Evolutionary conservation across 2,113 vertebrate genomes (phyloP).

Genomic region (Lanius collurio): DNA sequence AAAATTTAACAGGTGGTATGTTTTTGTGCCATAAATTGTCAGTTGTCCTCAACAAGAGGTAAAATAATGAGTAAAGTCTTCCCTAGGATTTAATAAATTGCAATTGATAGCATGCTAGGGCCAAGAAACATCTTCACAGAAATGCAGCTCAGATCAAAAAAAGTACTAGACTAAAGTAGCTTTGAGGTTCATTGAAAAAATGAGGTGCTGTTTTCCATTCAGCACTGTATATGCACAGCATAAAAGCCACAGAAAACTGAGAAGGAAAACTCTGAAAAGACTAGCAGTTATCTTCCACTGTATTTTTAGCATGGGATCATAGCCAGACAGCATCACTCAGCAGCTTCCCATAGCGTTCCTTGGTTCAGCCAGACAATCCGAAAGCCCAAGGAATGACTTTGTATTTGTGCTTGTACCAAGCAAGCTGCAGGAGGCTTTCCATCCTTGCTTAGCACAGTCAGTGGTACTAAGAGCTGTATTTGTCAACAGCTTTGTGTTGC

Average conservation of each 20-base stretch:
- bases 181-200: neutral
- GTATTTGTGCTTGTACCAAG: neutral
- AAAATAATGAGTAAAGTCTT: neutral
- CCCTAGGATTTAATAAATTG: neutral
- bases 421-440: conserved; percentile 13
- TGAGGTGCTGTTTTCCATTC: neutral
- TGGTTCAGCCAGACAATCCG: neutral
- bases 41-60: neutral
- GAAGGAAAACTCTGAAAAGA: neutral
- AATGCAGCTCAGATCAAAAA: neutral
- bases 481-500: conserved; percentile 14
- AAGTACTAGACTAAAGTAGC: neutral
- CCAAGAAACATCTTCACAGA: neutral
- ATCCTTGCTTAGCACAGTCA: neutral
- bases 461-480: neutral
- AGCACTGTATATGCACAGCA: neutral
- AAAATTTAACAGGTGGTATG: neutral
- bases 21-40: neutral
- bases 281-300: neutral
- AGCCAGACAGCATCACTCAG: conserved; percentile 15
- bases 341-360: neutral
- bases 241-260: neutral
- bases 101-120: neutral
- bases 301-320: neutral
- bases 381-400: conserved; percentile 21